Evolutionary conservation across 2,888 invertebrate species (phyloP).

Genomic region (Limnephilus marmoratus): DNA sequence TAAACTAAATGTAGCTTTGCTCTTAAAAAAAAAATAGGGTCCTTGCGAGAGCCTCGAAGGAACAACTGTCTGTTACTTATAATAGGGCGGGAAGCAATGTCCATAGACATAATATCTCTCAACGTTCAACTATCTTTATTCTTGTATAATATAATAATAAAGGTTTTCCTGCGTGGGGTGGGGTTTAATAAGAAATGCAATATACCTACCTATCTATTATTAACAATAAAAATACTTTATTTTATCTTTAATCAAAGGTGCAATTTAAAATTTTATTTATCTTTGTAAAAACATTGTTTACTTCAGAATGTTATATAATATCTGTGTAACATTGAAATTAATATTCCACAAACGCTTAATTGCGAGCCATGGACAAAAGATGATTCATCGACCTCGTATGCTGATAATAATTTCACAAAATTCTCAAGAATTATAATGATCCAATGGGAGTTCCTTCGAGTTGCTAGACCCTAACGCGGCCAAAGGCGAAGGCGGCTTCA

Average conservation of each 20-base stretch:
- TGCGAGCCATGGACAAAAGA: background rate
- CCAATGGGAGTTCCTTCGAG: background rate
- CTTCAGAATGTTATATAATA: background rate
- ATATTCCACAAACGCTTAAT: background rate
- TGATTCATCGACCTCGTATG: conserved; percentile 2
- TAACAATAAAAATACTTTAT: background rate
- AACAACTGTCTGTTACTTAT: no score
- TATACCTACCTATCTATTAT: no score
- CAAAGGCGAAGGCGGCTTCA: background rate
- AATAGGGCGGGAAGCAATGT: no score
- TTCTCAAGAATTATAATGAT: background rate
- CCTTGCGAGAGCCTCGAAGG: no score
- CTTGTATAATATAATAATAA: no score
- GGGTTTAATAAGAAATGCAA: no score
- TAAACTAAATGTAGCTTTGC: no score
- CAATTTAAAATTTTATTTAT: background rate
- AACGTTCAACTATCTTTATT: no score
- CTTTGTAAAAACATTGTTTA: background rate
- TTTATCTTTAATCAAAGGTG: no score
- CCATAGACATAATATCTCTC: no score
- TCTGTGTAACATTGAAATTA: background rate
- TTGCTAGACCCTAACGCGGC: background rate
- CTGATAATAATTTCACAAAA: background rate
- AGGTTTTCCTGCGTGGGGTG: no score
- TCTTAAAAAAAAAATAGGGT: no score